phyloP scores from a whole-genome alignment of 2,797 vertebrate genomes.

The Neosilurus mollespiculum region DNA sequence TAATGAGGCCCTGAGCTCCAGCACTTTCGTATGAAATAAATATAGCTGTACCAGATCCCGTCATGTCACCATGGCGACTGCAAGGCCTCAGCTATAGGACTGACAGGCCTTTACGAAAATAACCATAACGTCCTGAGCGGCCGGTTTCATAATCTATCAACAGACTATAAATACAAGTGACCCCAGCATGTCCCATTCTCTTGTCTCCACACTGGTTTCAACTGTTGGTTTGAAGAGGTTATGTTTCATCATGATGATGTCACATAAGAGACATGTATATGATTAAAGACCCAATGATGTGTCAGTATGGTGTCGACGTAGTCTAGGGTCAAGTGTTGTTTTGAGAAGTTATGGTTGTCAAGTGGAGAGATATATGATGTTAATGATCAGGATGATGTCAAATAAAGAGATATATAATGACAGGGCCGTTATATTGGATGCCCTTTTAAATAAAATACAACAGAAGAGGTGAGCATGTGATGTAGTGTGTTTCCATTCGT shows the following conservation, averaged over 20 bases:
- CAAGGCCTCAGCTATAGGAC: conserved; percentile 42
- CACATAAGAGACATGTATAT: neutral
- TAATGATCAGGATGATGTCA: conserved; percentile 4
- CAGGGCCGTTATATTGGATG: neutral
- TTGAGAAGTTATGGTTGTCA: neutral
- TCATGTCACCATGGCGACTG: conserved; percentile 43
- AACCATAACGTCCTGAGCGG: conserved; percentile 64
- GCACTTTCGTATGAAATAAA: conserved; percentile 45
- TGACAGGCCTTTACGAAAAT: conserved; percentile 65
- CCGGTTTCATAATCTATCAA: conserved; percentile 70
- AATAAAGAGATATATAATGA: neutral
- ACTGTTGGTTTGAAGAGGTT: conserved; percentile 3
- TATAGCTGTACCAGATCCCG: conserved; percentile 52
- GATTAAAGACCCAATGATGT: neutral
- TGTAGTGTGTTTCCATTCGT: neutral
- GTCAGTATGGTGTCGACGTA: neutral
- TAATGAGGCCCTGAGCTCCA: conserved; percentile 36
- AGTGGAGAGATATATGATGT: neutral
- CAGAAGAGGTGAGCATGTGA: neutral
- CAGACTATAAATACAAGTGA: conserved; percentile 47
- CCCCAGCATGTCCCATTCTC: conserved; percentile 30
- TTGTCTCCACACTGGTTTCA: conserved; percentile 14
- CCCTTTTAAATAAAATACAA: neutral
- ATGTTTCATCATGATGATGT: conserved; percentile 2
- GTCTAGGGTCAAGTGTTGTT: neutral